phyloP scores from a whole-genome alignment of 2,797 vertebrate genomes.

The Bovichtus variegatus region DNA sequence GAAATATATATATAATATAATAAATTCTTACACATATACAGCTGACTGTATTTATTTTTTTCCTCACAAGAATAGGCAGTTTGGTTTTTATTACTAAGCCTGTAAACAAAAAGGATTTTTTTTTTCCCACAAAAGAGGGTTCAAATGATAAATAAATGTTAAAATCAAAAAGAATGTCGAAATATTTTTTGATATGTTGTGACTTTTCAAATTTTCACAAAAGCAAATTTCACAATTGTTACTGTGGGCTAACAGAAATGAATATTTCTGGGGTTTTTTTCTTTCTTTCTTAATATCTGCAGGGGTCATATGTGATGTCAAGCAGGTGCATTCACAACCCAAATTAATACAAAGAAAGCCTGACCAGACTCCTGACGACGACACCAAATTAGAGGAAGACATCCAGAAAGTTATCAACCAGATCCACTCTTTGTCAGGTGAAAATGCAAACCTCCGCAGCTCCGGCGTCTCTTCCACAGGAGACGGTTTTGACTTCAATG shows the following conservation, averaged over 20 bases:
- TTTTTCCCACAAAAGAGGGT: neutral
- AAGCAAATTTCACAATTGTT: neutral
- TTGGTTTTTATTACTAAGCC: neutral
- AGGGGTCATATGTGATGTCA: conserved; percentile 62
- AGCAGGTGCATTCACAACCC: conserved; percentile 47
- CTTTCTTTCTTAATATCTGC: neutral
- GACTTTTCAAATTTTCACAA: neutral
- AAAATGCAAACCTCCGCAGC: conserved; percentile 14
- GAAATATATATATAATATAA: no score
- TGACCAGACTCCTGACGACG: neutral
- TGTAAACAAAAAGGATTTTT: neutral
- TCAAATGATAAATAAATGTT: neutral
- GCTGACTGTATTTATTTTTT: neutral
- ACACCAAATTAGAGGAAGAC: conserved; percentile 59
- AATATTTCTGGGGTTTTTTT: neutral
- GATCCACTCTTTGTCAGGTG: conserved; percentile 66
- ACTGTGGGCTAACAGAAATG: neutral
- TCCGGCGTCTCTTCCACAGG: neutral
- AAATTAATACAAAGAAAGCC: conserved; percentile 33
- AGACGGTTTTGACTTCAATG: conserved; percentile 43
- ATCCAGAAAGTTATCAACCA: conserved; percentile 69
- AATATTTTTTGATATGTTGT: neutral
- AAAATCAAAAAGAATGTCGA: no score
- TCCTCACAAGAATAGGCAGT: neutral
- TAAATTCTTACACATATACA: neutral